Evolutionary conservation across 2,888 invertebrate species (phyloP).

Genomic region (Ophion costatus): DNA sequence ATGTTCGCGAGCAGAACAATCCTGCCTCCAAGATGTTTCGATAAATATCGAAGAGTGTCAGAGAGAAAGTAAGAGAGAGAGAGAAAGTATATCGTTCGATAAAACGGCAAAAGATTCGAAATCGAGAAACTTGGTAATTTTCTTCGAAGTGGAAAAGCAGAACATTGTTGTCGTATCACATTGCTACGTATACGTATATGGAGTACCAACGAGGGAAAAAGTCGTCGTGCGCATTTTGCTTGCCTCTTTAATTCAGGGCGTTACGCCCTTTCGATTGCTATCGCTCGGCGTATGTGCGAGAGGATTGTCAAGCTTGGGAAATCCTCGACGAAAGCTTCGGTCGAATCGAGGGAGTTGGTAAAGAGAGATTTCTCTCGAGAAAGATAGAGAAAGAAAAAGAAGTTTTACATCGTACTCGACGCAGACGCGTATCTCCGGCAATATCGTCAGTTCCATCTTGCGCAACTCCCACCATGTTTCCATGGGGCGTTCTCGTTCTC

Average conservation of each 20-base stretch:
- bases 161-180: conserved; percentile 27
- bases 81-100: not conserved
- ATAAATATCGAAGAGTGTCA: not conserved
- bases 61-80: not conserved
- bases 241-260: not conserved
- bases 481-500: conserved; percentile 4
- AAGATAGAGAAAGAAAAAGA: conserved; percentile 29
- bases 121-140: conserved; percentile 36
- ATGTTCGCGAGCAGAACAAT: not conserved
- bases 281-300: not conserved
- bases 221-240: not conserved
- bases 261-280: conserved; percentile 12
- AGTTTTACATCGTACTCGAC: conserved; percentile 41
- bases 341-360: conserved; percentile 29
- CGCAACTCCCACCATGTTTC: conserved; percentile 18
- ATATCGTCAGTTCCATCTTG: conserved; percentile 39
- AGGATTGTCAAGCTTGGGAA: conserved; percentile 19
- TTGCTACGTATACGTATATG: not conserved
- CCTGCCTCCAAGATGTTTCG: not conserved
- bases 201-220: not conserved
- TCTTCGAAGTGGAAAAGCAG: conserved; percentile 21
- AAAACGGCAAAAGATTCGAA: conserved; percentile 27
- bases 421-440: conserved; percentile 41
- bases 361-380: conserved; percentile 34
- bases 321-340: conserved; percentile 31